Conservation (phyloP, 23 tunicate genomes). For the Styela plicata region DNA sequence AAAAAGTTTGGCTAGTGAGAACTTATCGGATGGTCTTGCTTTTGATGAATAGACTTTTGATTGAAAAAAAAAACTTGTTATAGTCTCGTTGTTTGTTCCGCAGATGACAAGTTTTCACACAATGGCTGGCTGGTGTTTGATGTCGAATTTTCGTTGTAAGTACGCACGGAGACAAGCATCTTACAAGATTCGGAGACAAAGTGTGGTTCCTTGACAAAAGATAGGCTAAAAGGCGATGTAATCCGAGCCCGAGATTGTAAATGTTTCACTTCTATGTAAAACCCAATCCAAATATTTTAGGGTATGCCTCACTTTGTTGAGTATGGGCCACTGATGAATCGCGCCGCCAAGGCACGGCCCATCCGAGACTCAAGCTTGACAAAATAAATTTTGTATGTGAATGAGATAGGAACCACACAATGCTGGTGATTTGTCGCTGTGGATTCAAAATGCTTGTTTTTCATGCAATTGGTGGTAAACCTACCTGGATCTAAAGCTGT, state of each 20-base stretch:
- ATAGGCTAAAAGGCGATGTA: conserved; percentile 10
- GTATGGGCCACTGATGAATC: no score
- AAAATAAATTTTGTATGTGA: background rate
- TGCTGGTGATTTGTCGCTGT: conserved; percentile 2
- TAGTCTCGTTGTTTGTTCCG: background rate
- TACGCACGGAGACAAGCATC: conserved; percentile 33
- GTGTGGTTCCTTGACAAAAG: conserved; percentile 10
- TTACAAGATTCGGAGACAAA: conserved; percentile 20
- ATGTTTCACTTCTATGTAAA: background rate
- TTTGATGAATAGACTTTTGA: background rate
- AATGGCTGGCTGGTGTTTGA: conserved; percentile 19
- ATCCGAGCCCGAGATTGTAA: conserved; percentile 12
- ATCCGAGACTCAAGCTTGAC: no score
- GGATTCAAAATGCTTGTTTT: conserved; percentile 15
- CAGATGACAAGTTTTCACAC: conserved; percentile 11
- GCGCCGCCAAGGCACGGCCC: no score
- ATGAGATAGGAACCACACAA: conserved; percentile 7
- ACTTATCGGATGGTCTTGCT: no score
- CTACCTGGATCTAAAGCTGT: conserved; percentile 25
- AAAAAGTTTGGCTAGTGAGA: no score
- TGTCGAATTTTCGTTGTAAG: conserved; percentile 30
- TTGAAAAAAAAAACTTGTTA: conserved; percentile 1
- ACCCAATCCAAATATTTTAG: no score
- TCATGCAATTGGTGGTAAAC: background rate
- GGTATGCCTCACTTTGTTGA: no score